Evolutionary conservation across 2,797 vertebrate species (phyloP), one percentile per base, ranked within the genome.

Genomic region (Rhynchotus rufescens): DNA sequence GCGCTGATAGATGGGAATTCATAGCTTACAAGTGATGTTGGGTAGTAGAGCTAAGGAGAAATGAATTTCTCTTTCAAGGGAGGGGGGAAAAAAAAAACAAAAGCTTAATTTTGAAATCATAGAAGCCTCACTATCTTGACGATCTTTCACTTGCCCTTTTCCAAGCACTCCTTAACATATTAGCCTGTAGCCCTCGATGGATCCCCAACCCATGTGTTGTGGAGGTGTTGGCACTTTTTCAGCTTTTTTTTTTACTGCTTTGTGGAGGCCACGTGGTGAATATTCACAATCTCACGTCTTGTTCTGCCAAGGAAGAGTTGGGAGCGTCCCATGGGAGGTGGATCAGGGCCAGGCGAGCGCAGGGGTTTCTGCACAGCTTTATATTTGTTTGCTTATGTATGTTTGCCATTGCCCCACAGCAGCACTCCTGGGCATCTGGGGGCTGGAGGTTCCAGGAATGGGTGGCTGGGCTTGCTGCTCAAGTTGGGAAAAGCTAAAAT

Each of bases 1-100:
- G 52, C 87, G 38, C 4, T 94, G 92, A 88, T 81, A 84, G 88
- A 95, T 84, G 80, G 60, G 88, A 93, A 84, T 16, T 59, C 51
- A 15, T 26, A 79, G 12, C 6, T 81, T 85, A n/a, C 25, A 51
- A 51, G 20, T 62, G 32, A 30, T 34, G 26, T 25, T 65, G 81
- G 40, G 23, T 72, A n/a, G 19, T 54, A 65, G 22, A 89, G 11
- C 21, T 67, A 67, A 44, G 36, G 65, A 72, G 26, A 75, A 89
- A 91, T 17, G 25, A 67, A 65, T 67, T 83, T 80, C 12, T 71
- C 34, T 77, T 74, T 30, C 49, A 88, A 36, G 36, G 9, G 10
- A 10, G 54, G 26, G 16, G 78, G 83, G 87, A 21, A 47, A 47
- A 47, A 47, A 47, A 52, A 52, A 80, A 87, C 89, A 71, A 59